phyloP scores from a whole-genome alignment of 2,888 invertebrate species.

The Clitarchus hookeri region DNA sequence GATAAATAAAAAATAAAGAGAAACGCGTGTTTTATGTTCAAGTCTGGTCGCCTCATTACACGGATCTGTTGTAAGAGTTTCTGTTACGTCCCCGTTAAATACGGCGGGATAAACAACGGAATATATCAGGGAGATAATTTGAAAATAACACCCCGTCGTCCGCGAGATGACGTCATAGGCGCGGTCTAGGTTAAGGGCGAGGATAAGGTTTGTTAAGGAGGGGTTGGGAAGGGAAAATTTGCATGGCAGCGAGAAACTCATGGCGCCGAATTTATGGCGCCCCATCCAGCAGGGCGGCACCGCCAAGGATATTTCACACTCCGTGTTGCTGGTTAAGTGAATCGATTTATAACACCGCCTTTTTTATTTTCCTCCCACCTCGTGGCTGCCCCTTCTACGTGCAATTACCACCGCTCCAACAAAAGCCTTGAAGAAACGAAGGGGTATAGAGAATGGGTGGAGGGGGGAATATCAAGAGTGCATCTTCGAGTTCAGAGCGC shows the following conservation, averaged over 20 bases:
- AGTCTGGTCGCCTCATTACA: background rate
- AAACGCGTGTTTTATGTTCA: background rate
- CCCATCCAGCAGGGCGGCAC: background rate
- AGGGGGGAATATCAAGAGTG: background rate
- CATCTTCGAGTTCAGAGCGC: background rate
- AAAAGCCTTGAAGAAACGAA: background rate
- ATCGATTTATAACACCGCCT: background rate
- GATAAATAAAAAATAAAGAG: too few species aligned
- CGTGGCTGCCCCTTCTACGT: background rate
- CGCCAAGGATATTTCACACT: background rate
- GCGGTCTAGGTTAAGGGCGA: background rate
- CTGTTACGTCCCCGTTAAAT: background rate
- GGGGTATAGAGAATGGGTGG: too few species aligned
- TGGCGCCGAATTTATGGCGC: slow-evolving; percentile 14
- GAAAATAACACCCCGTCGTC: background rate
- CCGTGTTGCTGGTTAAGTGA: slow-evolving; percentile 8
- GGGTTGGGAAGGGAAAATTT: background rate
- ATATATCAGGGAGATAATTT: background rate
- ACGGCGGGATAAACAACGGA: background rate
- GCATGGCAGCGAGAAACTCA: background rate
- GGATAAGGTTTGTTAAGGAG: background rate
- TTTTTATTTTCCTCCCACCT: background rate
- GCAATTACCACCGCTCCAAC: background rate
- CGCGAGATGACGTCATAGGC: background rate
- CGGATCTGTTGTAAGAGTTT: background rate